Evolutionary conservation across 2,888 invertebrate genomes (phyloP).

Genomic region (Erebia aethiops): DNA sequence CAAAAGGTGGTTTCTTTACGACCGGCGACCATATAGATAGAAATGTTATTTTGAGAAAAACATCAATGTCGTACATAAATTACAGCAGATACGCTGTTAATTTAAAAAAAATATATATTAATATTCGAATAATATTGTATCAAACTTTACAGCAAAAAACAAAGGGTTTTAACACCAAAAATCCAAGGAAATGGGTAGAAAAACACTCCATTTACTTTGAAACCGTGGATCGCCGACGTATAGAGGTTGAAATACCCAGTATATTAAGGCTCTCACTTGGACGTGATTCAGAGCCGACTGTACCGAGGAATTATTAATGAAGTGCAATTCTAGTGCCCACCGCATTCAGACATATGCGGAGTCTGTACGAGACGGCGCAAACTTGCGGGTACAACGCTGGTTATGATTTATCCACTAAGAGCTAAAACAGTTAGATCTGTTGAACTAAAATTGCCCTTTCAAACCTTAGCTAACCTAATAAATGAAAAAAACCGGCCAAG

Average conservation of each 20-base stretch:
- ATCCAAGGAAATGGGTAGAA: not conserved
- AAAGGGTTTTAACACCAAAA: not conserved
- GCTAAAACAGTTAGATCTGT: not conserved
- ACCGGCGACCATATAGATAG: no score
- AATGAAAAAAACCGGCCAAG: no score
- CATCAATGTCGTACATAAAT: no score
- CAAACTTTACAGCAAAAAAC: not conserved
- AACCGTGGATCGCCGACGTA: conserved; percentile 1
- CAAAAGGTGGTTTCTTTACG: not conserved
- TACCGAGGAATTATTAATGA: conserved; percentile 57
- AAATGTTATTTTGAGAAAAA: no score
- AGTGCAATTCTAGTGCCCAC: conserved; percentile 46
- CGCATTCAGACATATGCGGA: conserved; percentile 38
- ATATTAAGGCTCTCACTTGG: conserved; percentile 35
- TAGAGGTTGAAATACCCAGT: conserved; percentile 23
- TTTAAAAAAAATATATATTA: no score
- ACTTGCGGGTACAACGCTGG: conserved; percentile 29
- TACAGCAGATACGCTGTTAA: no score
- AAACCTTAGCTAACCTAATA: no score
- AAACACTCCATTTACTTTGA: not conserved
- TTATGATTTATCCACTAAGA: not conserved
- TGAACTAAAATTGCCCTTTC: not conserved
- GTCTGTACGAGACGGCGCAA: conserved; percentile 19
- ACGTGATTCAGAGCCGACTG: conserved; percentile 47
- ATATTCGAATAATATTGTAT: no score